Conservation (phyloP, 2,888 invertebrate species). For the Metopia argyrocephala region DNA sequence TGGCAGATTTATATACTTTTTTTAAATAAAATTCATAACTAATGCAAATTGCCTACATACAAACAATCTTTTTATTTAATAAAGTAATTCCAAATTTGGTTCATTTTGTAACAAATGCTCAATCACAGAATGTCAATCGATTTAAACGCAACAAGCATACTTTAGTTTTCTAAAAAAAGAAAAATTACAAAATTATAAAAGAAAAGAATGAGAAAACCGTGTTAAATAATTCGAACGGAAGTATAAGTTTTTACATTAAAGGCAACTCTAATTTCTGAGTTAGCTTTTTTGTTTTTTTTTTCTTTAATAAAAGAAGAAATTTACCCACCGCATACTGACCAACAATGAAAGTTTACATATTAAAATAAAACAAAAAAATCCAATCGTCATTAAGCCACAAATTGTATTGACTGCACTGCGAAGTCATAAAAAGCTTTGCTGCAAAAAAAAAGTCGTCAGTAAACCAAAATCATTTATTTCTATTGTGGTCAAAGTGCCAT, state of each 20-base stretch:
- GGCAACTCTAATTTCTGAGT: slow-evolving; percentile 42
- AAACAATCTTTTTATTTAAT: too few species aligned
- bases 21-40: too few species aligned
- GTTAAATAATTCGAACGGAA: slow-evolving; percentile 60
- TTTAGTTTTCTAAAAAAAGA: not conserved
- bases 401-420: slow-evolving; percentile 20
- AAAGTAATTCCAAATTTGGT: too few species aligned
- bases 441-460: slow-evolving; percentile 11
- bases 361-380: slow-evolving; percentile 14
- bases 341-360: slow-evolving; percentile 54
- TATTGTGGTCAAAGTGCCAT: not conserved
- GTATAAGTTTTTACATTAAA: slow-evolving; percentile 37
- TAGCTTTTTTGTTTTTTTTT: slow-evolving; percentile 2
- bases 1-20: too few species aligned
- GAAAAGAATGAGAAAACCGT: slow-evolving; percentile 46
- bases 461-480: slow-evolving; percentile 1
- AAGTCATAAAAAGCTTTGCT: slow-evolving; percentile 41
- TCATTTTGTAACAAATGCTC: too few species aligned
- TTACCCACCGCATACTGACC: slow-evolving; percentile 31
- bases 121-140: not conserved
- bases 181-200: not conserved
- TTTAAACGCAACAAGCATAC: not conserved
- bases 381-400: slow-evolving; percentile 37
- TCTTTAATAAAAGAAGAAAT: not conserved
- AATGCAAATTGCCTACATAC: too few species aligned